These are phyloP conservation scores for Smittia sp. DNA, from an alignment of 2,888 invertebrate species.

Conservation along the genomic window DNA sequence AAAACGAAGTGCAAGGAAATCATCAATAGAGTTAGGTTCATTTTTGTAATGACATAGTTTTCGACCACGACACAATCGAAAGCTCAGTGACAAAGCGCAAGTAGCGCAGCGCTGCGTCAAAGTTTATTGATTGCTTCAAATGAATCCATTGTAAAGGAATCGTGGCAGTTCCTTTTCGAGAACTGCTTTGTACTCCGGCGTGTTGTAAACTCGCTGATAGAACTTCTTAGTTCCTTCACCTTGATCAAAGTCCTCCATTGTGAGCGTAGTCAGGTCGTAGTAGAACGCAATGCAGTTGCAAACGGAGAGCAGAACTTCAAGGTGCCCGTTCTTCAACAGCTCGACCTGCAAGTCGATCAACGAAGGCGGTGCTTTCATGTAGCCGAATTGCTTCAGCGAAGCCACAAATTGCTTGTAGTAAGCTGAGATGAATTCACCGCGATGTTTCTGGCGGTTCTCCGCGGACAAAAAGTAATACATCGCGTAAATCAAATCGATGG, in stretches of 20 bases:
- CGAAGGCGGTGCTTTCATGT: slow-evolving; percentile 35
- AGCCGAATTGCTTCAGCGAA: slow-evolving; percentile 40
- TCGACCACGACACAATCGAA: too few relatives aligned
- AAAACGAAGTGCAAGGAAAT: too few relatives aligned
- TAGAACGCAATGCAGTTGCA: background rate
- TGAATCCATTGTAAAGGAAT: slow-evolving; percentile 15
- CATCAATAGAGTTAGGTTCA: too few relatives aligned
- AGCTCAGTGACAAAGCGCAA: too few relatives aligned
- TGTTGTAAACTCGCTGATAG: background rate
- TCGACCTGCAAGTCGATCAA: slow-evolving; percentile 42
- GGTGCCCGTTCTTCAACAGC: slow-evolving; percentile 41
- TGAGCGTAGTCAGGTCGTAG: background rate
- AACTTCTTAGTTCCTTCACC: background rate
- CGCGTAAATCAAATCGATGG: slow-evolving; percentile 42
- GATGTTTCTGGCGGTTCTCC: slow-evolving; percentile 37
- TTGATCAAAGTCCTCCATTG: slow-evolving; percentile 5
- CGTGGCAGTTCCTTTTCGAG: slow-evolving; percentile 14
- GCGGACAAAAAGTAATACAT: slow-evolving; percentile 36
- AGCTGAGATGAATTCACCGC: slow-evolving; percentile 42
- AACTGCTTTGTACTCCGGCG: background rate
- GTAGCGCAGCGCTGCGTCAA: too few relatives aligned
- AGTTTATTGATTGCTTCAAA: background rate
- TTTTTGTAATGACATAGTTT: too few relatives aligned
- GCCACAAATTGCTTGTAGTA: slow-evolving; percentile 42
- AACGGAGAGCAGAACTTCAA: slow-evolving; percentile 34